Conservation (phyloP, 2,113 vertebrate species). For the Tragelaphus scriptus region DNA sequence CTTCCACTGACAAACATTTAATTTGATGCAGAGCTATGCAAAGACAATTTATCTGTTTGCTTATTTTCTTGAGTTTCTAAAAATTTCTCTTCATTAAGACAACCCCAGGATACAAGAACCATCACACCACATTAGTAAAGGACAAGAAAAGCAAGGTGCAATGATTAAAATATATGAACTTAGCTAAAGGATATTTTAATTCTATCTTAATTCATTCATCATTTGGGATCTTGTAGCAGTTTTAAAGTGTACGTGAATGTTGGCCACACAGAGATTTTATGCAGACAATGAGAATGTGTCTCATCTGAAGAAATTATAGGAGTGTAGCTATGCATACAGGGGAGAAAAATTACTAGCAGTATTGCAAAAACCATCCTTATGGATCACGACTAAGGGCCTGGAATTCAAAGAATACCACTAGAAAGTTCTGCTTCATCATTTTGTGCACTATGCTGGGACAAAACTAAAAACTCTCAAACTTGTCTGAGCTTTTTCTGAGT, state of each 20-base stretch:
- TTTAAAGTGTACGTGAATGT: conserved; percentile 3
- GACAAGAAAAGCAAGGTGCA: not conserved
- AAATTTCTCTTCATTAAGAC: conserved; percentile 38
- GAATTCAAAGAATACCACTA: not conserved
- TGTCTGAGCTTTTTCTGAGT: not conserved
- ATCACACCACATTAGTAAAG: conserved; percentile 5
- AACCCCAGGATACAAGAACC: not conserved
- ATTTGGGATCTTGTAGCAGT: not conserved
- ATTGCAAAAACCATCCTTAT: not conserved
- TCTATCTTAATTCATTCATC: not conserved
- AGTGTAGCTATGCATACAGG: not conserved
- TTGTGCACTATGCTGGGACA: not conserved
- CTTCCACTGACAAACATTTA: not conserved
- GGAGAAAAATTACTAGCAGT: not conserved
- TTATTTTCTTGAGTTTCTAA: conserved; percentile 48
- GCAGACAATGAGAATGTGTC: not conserved
- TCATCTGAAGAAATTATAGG: not conserved
- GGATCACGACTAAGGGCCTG: not conserved
- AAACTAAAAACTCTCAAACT: not conserved
- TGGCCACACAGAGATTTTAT: not conserved
- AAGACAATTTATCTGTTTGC: conserved; percentile 37
- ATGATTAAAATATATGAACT: conserved; percentile 33
- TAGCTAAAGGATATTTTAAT: conserved; percentile 30
- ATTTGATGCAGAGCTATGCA: not conserved
- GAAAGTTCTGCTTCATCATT: not conserved